Conservation (phyloP, 2,888 invertebrate species). For the Heliconius hortense region DNA sequence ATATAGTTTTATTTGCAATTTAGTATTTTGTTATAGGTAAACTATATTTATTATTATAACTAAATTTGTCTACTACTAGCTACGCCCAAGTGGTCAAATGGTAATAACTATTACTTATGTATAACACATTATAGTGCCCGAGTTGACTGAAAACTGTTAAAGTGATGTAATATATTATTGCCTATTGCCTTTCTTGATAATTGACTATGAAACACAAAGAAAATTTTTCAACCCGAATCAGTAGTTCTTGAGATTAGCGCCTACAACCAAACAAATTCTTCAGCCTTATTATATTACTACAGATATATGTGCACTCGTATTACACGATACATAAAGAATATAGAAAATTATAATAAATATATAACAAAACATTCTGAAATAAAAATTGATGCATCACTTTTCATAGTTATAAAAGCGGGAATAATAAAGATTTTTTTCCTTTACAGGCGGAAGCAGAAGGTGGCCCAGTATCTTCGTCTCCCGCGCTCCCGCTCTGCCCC, state of each 20-base stretch:
- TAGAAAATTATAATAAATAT: neutral
- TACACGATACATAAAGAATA: neutral
- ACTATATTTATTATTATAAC: neutral
- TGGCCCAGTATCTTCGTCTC: slow-evolving; percentile 54
- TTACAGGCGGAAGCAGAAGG: slow-evolving; percentile 67
- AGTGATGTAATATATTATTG: neutral
- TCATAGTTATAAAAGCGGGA: neutral
- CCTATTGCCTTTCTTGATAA: neutral
- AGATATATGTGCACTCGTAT: too few species aligned
- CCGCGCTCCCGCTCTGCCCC: slow-evolving; percentile 70
- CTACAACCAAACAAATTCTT: neutral
- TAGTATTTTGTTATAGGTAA: neutral
- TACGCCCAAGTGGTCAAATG: neutral
- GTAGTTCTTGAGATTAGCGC: neutral
- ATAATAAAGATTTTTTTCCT: slow-evolving; percentile 28
- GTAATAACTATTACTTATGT: neutral
- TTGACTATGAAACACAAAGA: neutral
- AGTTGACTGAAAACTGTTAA: too few species aligned
- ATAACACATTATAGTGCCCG: too few species aligned
- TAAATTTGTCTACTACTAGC: too few species aligned
- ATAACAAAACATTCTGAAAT: neutral
- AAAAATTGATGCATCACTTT: neutral
- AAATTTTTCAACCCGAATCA: neutral
- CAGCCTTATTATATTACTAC: neutral
- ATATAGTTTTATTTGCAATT: neutral